These are phyloP conservation scores for Netelia melanura DNA, from an alignment of 2,888 invertebrate genomes.

Conservation along the genomic window DNA sequence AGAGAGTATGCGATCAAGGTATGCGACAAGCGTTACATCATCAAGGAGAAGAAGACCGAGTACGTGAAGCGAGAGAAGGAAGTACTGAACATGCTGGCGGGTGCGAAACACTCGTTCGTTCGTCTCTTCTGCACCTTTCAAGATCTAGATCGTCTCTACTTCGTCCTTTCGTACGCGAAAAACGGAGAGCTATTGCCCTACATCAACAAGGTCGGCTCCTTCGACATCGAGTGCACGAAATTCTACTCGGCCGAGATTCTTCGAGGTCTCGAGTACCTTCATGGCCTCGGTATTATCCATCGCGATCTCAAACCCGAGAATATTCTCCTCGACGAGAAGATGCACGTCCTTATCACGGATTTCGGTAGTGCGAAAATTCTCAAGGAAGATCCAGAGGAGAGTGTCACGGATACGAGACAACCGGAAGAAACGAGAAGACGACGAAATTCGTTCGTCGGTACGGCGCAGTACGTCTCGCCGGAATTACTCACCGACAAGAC, in stretches of 20 bases:
- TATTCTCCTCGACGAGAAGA: slow-evolving; percentile 96
- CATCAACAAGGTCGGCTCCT: slow-evolving; percentile 95
- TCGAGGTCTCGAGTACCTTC: slow-evolving; percentile 96
- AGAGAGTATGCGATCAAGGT: slow-evolving; percentile 99
- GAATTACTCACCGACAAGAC: slow-evolving; percentile 95
- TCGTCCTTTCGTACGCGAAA: slow-evolving; percentile 97
- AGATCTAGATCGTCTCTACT: slow-evolving; percentile 96
- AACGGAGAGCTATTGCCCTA: slow-evolving; percentile 97
- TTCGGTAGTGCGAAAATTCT: slow-evolving; percentile 98
- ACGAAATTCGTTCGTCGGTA: slow-evolving; percentile 97
- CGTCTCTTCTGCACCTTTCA: slow-evolving; percentile 98
- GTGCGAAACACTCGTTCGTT: slow-evolving; percentile 95
- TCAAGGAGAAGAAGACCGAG: slow-evolving; percentile 96
- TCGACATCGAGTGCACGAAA: slow-evolving; percentile 94
- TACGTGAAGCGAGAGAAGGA: slow-evolving; percentile 98
- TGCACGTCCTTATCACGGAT: slow-evolving; percentile 98
- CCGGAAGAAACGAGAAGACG: slow-evolving; percentile 85
- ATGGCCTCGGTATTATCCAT: slow-evolving; percentile 95
- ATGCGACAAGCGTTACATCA: slow-evolving; percentile 97
- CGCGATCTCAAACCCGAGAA: slow-evolving; percentile 99
- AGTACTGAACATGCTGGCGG: slow-evolving; percentile 93
- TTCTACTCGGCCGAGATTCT: slow-evolving; percentile 98
- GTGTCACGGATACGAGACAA: slow-evolving; percentile 25
- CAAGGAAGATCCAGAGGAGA: slow-evolving; percentile 78
- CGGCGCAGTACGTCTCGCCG: slow-evolving; percentile 99